Evolutionary conservation across 2,113 vertebrate genomes (phyloP).

Genomic region (Taxidea taxus): DNA sequence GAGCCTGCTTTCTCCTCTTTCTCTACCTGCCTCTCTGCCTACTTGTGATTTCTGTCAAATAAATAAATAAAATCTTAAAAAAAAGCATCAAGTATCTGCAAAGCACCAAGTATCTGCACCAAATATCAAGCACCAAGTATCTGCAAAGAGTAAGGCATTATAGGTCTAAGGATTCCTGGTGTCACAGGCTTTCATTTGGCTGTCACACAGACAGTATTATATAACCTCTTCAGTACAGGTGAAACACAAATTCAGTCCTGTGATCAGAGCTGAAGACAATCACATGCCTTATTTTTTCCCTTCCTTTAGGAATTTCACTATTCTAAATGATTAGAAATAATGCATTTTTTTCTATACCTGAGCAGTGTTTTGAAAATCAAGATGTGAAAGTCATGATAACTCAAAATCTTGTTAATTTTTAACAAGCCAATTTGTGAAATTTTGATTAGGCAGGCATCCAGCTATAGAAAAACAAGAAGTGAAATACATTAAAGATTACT

Average conservation of each 20-base stretch:
- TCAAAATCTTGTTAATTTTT: constrained; percentile 6
- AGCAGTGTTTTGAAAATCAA: not conserved
- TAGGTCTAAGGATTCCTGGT: not conserved
- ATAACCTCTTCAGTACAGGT: not conserved
- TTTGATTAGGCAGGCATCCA: constrained; percentile 1
- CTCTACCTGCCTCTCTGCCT: too few species aligned
- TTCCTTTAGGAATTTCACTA: not conserved
- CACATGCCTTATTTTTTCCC: not conserved
- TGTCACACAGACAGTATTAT: not conserved
- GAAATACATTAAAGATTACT: constrained; percentile 18
- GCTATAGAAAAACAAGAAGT: constrained; percentile 9
- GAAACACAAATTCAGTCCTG: not conserved
- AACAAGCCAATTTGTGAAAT: constrained; percentile 1
- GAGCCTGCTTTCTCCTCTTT: too few species aligned
- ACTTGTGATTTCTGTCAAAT: too few species aligned
- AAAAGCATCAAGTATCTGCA: not conserved
- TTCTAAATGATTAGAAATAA: not conserved
- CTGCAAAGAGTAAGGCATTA: not conserved
- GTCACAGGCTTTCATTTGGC: not conserved
- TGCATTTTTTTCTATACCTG: not conserved
- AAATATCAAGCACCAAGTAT: not conserved
- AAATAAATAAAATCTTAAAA: too few species aligned
- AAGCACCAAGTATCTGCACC: not conserved
- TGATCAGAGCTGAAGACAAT: not conserved
- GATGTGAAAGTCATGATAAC: not conserved